phyloP scores from a whole-genome alignment of 2,888 invertebrate species.

The Chelonus formosanus region DNA sequence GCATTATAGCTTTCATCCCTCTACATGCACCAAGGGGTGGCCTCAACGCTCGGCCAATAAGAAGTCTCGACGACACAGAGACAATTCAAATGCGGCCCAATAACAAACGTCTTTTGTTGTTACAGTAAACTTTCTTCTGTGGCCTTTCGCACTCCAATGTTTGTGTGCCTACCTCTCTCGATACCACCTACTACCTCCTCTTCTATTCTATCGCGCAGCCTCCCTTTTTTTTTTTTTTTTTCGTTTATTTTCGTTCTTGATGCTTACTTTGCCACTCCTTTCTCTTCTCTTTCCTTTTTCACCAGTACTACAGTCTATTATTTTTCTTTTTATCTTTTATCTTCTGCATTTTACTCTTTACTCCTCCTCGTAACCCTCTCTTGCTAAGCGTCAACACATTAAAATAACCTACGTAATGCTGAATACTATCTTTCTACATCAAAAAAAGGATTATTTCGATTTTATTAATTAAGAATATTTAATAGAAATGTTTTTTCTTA shows the following conservation, averaged over 20 bases:
- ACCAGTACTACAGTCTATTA: constrained; percentile 30
- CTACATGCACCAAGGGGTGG: constrained; percentile 25
- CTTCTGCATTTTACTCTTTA: constrained; percentile 34
- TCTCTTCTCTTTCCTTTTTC: constrained; percentile 38
- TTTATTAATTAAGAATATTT: no score
- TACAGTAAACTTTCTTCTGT: constrained; percentile 61
- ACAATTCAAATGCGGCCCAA: constrained; percentile 64
- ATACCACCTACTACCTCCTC: constrained; percentile 30
- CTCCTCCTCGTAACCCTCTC: constrained; percentile 21
- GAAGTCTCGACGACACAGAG: constrained; percentile 60
- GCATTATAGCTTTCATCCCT: background rate
- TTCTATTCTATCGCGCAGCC: constrained; percentile 34
- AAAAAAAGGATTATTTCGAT: no score
- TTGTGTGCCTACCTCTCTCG: constrained; percentile 45
- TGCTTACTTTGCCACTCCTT: constrained; percentile 23
- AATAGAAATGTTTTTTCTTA: no score
- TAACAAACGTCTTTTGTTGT: constrained; percentile 66
- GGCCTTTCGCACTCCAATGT: constrained; percentile 46
- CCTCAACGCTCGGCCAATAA: constrained; percentile 57
- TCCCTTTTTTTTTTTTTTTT: constrained; percentile 22
- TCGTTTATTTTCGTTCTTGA: constrained; percentile 30
- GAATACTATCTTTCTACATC: constrained; percentile 49
- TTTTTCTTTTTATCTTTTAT: constrained; percentile 33
- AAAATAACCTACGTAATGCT: constrained; percentile 57
- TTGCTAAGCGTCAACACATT: constrained; percentile 58